A percentile compares a stretch with the other conserved stretches of the same genome.
Conservation (phyloP, 2,797 vertebrate genomes). For the Fistularia tabacaria region DNA sequence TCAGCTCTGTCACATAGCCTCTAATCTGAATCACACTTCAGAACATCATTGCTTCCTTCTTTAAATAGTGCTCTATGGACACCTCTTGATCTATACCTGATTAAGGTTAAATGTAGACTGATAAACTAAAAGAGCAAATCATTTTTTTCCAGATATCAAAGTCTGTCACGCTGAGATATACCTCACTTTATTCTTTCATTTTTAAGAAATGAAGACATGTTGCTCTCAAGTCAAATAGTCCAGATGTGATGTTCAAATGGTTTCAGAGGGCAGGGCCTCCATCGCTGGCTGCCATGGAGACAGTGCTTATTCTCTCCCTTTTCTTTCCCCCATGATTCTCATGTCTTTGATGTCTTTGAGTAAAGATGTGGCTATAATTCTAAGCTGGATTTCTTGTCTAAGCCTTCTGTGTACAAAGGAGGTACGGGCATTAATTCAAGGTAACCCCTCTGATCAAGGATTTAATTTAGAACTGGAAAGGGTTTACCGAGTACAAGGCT, state of each 20-base stretch:
- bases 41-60: too few relatives aligned
- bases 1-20: too few relatives aligned
- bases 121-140: too few relatives aligned
- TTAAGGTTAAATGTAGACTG: too few relatives aligned
- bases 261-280: slow-evolving; percentile 31
- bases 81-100: too few relatives aligned
- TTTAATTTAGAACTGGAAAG: slow-evolving; percentile 67
- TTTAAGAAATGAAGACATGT: slow-evolving; percentile 4
- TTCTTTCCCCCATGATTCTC: slow-evolving; percentile 31
- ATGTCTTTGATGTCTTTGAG: slow-evolving; percentile 37
- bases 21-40: too few relatives aligned
- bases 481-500: slow-evolving; percentile 42
- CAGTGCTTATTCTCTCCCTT: slow-evolving; percentile 20
- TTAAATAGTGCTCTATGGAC: too few relatives aligned
- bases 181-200: neutral
- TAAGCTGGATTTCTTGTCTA: slow-evolving; percentile 28
- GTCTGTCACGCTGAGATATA: too few relatives aligned
- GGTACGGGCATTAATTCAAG: slow-evolving; percentile 68
- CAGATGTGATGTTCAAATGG: slow-evolving; percentile 33
- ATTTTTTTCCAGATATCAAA: too few relatives aligned
- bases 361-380: slow-evolving; percentile 35
- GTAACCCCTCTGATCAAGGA: slow-evolving; percentile 68
- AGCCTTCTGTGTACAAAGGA: slow-evolving; percentile 34
- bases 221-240: slow-evolving; percentile 6
- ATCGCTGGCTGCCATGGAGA: slow-evolving; percentile 51